Conservation (phyloP, 30 jellyfish, hydroid and myxozoan genomes). For the Catostylus mosaicus region DNA sequence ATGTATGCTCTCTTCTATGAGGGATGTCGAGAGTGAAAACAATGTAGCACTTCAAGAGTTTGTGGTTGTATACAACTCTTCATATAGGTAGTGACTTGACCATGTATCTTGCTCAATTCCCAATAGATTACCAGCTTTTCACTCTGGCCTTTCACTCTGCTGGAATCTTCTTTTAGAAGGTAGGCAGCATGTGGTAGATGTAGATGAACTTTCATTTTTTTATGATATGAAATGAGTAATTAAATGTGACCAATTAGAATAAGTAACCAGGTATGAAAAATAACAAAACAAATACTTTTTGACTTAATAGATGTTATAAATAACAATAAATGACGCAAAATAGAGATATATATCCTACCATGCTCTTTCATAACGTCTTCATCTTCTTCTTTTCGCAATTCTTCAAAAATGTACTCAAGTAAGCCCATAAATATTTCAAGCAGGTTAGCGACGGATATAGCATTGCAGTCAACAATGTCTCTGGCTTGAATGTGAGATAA, state of each 20-base stretch:
- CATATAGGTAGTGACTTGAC: background rate
- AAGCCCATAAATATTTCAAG: slow-evolving; percentile 89
- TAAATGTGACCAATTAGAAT: too few species aligned
- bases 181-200: too few species aligned
- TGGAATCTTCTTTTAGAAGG: too few species aligned
- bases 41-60: background rate
- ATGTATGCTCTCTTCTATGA: background rate
- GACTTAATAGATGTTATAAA: background rate
- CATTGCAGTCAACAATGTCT: slow-evolving; percentile 66
- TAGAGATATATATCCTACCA: background rate
- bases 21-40: background rate
- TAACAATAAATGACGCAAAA: background rate
- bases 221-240: too few species aligned
- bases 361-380: background rate
- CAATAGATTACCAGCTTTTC: too few species aligned
- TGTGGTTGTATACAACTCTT: background rate
- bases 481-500: slow-evolving; percentile 89
- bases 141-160: too few species aligned
- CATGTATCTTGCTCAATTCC: background rate
- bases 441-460: slow-evolving; percentile 61
- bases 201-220: too few species aligned
- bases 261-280: too few species aligned
- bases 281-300: too few species aligned
- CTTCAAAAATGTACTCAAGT: slow-evolving; percentile 80
- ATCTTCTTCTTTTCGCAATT: slow-evolving; percentile 53